Evolutionary conservation across 2,113 vertebrate species (phyloP), one percentile per base, ranked within the genome.

Genomic region (Cinclus cinclus): DNA sequence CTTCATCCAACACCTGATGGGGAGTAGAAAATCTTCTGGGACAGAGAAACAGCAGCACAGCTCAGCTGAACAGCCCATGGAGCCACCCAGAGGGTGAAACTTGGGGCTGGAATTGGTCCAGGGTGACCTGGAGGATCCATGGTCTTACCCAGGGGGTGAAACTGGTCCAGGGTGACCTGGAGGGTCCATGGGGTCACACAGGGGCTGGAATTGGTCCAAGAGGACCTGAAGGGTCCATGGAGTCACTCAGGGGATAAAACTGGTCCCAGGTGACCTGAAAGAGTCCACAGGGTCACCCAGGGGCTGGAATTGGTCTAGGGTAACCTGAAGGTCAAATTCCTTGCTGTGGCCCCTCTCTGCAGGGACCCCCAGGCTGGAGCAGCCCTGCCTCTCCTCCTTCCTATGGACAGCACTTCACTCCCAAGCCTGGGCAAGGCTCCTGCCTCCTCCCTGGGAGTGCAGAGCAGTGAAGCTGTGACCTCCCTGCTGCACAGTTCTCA

Each of bases 401-500:
- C 49, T 50, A 30, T 4, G 41, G 60, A 3, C 49, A 64, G 37
- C 31, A 5, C 15, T 18, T 79, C 76, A 11, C 25, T 17, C 5
- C 47, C 6, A 0, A 42, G 39, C 33, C 70, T 37, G 42, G n/a
- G 81, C 77, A 50, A 28, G 59, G 59, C 39, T 28, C 42, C 59
- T 52, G 23, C 31, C 79, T 52, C 62, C 70, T 90, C 82, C n/a
- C 49, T 0, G 1, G 60, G 70, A 41, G 42, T 11, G 49, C 77
- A 9, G 55, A 64, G 88, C 78, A 77, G 30, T 33, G 33, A 22
- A 68, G 8, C 92, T 58, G 53, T 33, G 75, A 69, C 90, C 82
- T 83, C 83, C 65, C 49, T 35, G 58, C 94, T 67, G 63, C 79
- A 64, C 28, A 73, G 42, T 59, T 42, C 83, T 73, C 90, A 90